Conservation (phyloP, 2,888 invertebrate genomes). For the Amphipoea lucens region DNA sequence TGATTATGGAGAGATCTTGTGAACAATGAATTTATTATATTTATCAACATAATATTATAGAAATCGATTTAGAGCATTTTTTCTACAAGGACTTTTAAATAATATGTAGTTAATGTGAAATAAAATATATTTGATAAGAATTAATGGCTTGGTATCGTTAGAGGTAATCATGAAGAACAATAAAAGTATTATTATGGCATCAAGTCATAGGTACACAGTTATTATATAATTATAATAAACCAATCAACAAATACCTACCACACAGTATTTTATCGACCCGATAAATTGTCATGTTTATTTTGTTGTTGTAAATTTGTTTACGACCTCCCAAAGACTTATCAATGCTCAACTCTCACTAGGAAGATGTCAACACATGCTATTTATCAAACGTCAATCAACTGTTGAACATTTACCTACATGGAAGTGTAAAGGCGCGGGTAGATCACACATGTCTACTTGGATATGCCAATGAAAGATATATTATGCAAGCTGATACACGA, state of each 20-base stretch:
- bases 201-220: conserved; percentile 35
- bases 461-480: conserved; percentile 51
- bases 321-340: conserved; percentile 81
- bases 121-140: conserved; percentile 57
- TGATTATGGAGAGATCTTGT: conserved; percentile 37
- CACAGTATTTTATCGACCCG: conserved; percentile 59
- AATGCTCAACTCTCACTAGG: conserved; percentile 76
- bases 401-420: conserved; percentile 69
- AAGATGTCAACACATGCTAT: conserved; percentile 82
- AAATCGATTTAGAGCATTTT: conserved; percentile 51
- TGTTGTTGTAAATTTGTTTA: conserved; percentile 73
- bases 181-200: conserved; percentile 52
- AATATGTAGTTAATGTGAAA: conserved; percentile 24
- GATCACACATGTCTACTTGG: conserved; percentile 57
- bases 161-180: conserved; percentile 36
- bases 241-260: conserved; percentile 48
- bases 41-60: conserved; percentile 53
- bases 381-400: conserved; percentile 83
- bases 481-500: conserved; percentile 53
- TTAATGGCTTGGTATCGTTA: conserved; percentile 23
- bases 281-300: conserved; percentile 69
- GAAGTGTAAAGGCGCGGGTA: conserved; percentile 65
- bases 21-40: conserved; percentile 64
- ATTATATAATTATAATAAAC: conserved; percentile 47
- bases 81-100: conserved; percentile 45